phyloP scores from a whole-genome alignment of 37 sponge, comb jelly and placozoan genomes.

The Cladorhizidae sp. region DNA sequence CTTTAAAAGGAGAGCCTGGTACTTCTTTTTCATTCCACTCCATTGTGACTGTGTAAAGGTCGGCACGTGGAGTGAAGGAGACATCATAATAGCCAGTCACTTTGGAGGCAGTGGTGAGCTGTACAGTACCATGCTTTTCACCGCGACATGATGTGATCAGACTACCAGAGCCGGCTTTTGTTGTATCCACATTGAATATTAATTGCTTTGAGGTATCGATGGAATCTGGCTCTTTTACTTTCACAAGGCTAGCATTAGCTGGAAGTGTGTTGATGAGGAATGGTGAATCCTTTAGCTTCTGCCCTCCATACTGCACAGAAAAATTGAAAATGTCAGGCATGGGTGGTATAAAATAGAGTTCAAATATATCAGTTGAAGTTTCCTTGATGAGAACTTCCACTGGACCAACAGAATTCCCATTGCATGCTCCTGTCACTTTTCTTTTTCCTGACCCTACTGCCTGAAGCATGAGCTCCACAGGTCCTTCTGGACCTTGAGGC shows the following conservation, averaged over 20 bases:
- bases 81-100: constrained; percentile 14
- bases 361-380: constrained; percentile 36
- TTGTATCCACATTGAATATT: constrained; percentile 40
- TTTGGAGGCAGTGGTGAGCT: constrained; percentile 21
- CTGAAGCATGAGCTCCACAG: constrained; percentile 60
- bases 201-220: constrained; percentile 23
- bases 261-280: constrained; percentile 69
- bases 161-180: constrained; percentile 66
- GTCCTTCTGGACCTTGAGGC: constrained; percentile 29
- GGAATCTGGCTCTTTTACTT: constrained; percentile 41
- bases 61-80: constrained; percentile 51
- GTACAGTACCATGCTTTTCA: constrained; percentile 55
- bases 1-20: constrained; percentile 68
- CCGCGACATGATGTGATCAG: constrained; percentile 54
- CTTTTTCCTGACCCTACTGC: constrained; percentile 57
- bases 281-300: constrained; percentile 72
- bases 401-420: constrained; percentile 49
- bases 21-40: constrained; percentile 57
- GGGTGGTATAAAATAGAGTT: constrained; percentile 42
- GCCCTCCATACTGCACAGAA: constrained; percentile 59
- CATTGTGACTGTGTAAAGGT: constrained; percentile 50
- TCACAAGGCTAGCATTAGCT: constrained; percentile 45
- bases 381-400: constrained; percentile 66
- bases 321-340: constrained; percentile 57
- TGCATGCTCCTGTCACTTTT: constrained; percentile 55